Base-by-base conservation (phyloP, 2,797 vertebrate species). In the Acestrorhynchus altus region DNA sequence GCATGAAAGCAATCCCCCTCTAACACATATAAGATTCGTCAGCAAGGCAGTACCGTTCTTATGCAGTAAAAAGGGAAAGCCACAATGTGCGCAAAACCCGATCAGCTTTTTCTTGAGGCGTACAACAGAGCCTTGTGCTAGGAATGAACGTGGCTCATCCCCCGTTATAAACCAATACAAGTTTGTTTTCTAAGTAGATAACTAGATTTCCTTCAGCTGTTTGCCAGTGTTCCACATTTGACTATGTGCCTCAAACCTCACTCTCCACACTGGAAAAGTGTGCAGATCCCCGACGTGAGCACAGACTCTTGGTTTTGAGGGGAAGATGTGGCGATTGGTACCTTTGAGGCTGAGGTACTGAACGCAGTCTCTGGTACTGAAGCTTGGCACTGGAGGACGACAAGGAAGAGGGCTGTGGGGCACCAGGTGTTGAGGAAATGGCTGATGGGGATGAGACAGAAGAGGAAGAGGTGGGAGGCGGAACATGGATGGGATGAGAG, bases 251-350 rank as follows among this genome's bases (percentile, higher is more conserved):
- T 98, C 94, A 97, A 87, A 98, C 96, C 88, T 98, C 96, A 0
- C 96, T 97, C 90, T 98, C 96, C 81, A 98, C 93, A 47, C 96
- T 97, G 87, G 96, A 97, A 87, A 97, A 97, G 83, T 97, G 96
- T 72, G 96, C 94, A 0, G 96, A 97, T 78, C 94, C 95, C 44
- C 95, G 91, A 73, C 96, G 93, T 0, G 95, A 96, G 88, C 96
- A 95, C 88, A 97, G 92, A 89, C 93, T 95, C 91, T 94, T 95
- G 86, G 94, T 86, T 94, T 96, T 92, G 83, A 94, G 91, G 83
- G 95, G 92, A 89, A 92, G 87, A 88, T 93, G 93, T 60, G 94
- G 93, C 26, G 94, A 94, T 64, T 95, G 93, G 84, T 95, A 95
- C 80, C 93, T 90, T 88, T 95, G 87, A 86, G 93, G 86, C 73